Evolutionary conservation across 2,888 invertebrate genomes (phyloP).

Genomic region (Galerucella pusilla): DNA sequence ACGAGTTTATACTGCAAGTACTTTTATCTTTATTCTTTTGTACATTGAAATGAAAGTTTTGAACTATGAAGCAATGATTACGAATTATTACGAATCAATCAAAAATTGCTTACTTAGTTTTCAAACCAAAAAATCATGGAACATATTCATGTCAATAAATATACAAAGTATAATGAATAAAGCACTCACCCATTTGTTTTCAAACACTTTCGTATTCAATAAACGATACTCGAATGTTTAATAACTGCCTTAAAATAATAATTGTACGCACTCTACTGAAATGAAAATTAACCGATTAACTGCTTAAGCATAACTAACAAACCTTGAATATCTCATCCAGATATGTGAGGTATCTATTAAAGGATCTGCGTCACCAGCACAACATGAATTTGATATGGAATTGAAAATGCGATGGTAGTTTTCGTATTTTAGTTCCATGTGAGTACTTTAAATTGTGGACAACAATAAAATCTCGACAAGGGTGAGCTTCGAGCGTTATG

Average conservation of each 20-base stretch:
- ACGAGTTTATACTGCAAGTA: no score
- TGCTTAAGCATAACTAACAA: constrained; percentile 6
- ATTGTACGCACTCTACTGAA: not conserved
- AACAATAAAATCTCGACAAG: no score
- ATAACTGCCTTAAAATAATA: not conserved
- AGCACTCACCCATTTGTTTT: not conserved
- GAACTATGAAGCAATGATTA: no score
- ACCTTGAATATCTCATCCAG: constrained; percentile 15
- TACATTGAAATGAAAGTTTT: no score
- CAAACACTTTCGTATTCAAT: not conserved
- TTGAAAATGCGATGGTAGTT: not conserved
- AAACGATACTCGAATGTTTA: not conserved
- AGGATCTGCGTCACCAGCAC: not conserved
- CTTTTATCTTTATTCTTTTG: no score
- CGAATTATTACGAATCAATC: not conserved
- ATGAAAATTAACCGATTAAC: constrained; percentile 25
- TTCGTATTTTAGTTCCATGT: no score
- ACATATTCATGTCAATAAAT: not conserved
- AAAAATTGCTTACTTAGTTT: not conserved
- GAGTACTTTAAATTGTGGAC: no score
- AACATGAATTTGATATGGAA: not conserved
- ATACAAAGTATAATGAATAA: not conserved
- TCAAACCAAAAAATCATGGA: not conserved
- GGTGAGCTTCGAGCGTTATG: no score
- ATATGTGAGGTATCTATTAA: not conserved